Evolutionary conservation across 2,797 vertebrate genomes (phyloP).

Genomic region (Kryptopterus vitreolus): DNA sequence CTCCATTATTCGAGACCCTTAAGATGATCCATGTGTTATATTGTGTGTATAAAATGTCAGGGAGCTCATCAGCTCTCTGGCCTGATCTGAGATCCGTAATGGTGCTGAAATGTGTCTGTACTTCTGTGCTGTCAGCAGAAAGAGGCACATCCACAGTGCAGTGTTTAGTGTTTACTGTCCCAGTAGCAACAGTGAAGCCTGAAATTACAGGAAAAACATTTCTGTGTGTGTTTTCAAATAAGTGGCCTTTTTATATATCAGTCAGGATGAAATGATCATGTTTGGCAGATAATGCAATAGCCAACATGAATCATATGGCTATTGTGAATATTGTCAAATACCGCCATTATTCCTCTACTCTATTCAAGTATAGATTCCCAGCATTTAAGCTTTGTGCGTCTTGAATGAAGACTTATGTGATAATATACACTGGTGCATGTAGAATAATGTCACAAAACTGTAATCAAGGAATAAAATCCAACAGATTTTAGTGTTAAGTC

Average conservation of each 20-base stretch:
- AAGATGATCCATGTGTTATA: slow-evolving; percentile 59
- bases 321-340: background rate
- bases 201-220: background rate
- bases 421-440: no score
- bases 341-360: background rate
- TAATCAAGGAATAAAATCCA: background rate
- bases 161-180: slow-evolving; percentile 22
- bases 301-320: background rate
- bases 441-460: background rate
- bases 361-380: background rate
- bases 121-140: slow-evolving; percentile 56
- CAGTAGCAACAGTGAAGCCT: background rate
- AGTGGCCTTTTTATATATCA: background rate
- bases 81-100: slow-evolving; percentile 55
- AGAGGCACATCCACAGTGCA: slow-evolving; percentile 29
- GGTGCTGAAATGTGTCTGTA: slow-evolving; percentile 46
- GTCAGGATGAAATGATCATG: background rate
- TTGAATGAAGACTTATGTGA: background rate
- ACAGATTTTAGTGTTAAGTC: no score
- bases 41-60: slow-evolving; percentile 55
- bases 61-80: slow-evolving; percentile 55
- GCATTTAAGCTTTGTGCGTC: background rate
- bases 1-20: slow-evolving; percentile 59
- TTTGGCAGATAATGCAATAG: background rate
- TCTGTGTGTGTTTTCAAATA: background rate